These are phyloP conservation scores for Coturnix japonica DNA, from an alignment of 2,113 vertebrate species.

Conservation along the genomic window DNA sequence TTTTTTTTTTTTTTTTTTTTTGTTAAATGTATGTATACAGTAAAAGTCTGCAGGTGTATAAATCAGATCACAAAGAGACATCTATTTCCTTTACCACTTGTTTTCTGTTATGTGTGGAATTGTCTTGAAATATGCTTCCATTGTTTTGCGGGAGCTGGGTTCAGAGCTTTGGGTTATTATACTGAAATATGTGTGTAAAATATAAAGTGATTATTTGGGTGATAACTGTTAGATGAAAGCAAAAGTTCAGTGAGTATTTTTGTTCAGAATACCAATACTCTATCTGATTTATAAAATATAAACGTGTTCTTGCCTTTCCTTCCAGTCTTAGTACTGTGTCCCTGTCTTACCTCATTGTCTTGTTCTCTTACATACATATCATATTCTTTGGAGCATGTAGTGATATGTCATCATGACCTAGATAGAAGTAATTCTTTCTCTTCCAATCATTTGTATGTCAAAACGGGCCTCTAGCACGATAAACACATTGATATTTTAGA, in stretches of 20 bases:
- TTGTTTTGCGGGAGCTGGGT: conserved; percentile 38
- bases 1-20: conserved; percentile 9
- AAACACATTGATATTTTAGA: conserved; percentile 56
- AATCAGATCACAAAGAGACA: conserved; percentile 60
- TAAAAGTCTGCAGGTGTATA: conserved; percentile 68
- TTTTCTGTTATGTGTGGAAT: conserved; percentile 61
- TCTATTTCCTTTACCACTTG: conserved; percentile 69
- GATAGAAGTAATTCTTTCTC: conserved; percentile 58
- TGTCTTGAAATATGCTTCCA: conserved; percentile 43
- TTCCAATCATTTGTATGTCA: conserved; percentile 53
- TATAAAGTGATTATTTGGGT: conserved; percentile 46
- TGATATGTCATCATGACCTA: conserved; percentile 55
- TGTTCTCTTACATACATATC: not conserved
- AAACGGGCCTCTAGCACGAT: conserved; percentile 47
- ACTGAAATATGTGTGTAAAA: conserved; percentile 41
- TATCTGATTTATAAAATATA: conserved; percentile 30
- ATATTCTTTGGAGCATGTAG: not conserved
- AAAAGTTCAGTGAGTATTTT: conserved; percentile 47
- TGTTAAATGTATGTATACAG: conserved; percentile 58
- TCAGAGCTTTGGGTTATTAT: conserved; percentile 41
- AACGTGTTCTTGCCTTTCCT: conserved; percentile 7
- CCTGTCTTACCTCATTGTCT: not conserved
- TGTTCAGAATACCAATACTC: not conserved
- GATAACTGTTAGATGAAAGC: conserved; percentile 12
- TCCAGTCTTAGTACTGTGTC: not conserved